These are phyloP conservation scores for Pyrrhosoma nymphula DNA, from an alignment of 2,888 invertebrate species.

Conservation along the genomic window DNA sequence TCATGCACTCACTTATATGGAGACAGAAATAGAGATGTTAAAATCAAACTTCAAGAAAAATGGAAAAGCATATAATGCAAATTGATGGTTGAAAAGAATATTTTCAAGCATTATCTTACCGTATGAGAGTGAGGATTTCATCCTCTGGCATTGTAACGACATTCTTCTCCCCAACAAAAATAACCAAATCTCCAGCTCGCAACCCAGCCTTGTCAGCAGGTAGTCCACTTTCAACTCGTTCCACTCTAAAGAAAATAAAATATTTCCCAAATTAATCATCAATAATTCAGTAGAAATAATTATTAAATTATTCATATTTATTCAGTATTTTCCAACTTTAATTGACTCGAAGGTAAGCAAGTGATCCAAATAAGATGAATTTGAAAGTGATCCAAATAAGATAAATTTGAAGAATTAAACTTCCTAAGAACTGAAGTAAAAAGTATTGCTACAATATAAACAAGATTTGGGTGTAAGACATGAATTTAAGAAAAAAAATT, in stretches of 20 bases:
- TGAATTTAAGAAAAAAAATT: no score
- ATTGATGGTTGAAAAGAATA: background rate
- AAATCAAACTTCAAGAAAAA: background rate
- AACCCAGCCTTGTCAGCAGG: conserved; percentile 92
- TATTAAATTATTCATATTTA: no score
- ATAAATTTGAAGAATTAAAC: background rate
- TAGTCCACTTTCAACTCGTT: conserved; percentile 89
- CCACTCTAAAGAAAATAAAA: conserved; percentile 80
- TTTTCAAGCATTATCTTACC: conserved; percentile 76
- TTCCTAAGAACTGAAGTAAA: no score
- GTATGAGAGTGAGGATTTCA: conserved; percentile 84
- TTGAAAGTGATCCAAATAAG: no score
- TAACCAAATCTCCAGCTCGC: conserved; percentile 91
- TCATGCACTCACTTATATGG: no score
- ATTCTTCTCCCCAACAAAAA: conserved; percentile 92
- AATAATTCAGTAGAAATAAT: no score
- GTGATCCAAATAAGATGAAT: no score
- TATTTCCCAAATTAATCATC: background rate
- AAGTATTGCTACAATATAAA: no score
- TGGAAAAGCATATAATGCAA: no score
- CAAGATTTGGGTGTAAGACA: no score
- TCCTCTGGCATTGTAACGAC: conserved; percentile 90
- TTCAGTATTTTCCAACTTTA: no score
- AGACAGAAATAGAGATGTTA: background rate
- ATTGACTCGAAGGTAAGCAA: no score